phyloP scores from a whole-genome alignment of 2,888 invertebrate genomes.

The Kuschelorhynchus macadamiae region DNA sequence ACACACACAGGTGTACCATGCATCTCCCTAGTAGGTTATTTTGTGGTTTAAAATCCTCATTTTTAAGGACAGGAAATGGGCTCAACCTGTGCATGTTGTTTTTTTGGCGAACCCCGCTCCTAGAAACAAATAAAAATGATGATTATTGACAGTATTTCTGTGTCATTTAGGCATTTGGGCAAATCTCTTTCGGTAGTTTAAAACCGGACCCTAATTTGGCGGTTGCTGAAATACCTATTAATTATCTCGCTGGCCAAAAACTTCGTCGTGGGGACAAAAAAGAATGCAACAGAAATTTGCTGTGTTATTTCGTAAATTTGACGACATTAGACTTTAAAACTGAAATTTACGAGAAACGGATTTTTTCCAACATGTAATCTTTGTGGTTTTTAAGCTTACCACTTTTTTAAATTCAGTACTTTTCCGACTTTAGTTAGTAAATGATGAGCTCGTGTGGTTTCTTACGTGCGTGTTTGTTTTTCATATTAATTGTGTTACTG shows the following conservation, averaged over 20 bases:
- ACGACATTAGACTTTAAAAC: neutral
- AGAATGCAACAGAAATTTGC: too few species aligned
- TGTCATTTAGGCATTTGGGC: conserved; percentile 44
- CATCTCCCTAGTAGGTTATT: conserved; percentile 27
- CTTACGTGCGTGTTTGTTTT: too few species aligned
- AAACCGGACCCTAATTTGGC: conserved; percentile 31
- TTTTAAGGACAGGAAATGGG: conserved; percentile 41
- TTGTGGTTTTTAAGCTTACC: too few species aligned
- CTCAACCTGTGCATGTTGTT: conserved; percentile 34
- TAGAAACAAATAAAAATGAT: conserved; percentile 36
- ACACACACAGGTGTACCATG: conserved; percentile 33
- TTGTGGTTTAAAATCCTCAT: conserved; percentile 30
- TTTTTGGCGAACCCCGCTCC: conserved; percentile 32
- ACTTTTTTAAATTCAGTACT: too few species aligned
- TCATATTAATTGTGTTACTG: too few species aligned
- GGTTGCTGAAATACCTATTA: conserved; percentile 38
- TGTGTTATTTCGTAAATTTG: conserved; percentile 1
- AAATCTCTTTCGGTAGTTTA: conserved; percentile 37
- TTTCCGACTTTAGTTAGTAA: too few species aligned
- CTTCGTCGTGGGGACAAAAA: conserved; percentile 4
- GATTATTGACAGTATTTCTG: conserved; percentile 29
- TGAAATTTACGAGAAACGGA: neutral
- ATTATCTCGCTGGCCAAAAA: conserved; percentile 24
- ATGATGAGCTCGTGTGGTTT: too few species aligned
- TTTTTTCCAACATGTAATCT: too few species aligned